phyloP scores from a whole-genome alignment of 2,113 vertebrate genomes.

The Forbesichthys papilliferus region DNA sequence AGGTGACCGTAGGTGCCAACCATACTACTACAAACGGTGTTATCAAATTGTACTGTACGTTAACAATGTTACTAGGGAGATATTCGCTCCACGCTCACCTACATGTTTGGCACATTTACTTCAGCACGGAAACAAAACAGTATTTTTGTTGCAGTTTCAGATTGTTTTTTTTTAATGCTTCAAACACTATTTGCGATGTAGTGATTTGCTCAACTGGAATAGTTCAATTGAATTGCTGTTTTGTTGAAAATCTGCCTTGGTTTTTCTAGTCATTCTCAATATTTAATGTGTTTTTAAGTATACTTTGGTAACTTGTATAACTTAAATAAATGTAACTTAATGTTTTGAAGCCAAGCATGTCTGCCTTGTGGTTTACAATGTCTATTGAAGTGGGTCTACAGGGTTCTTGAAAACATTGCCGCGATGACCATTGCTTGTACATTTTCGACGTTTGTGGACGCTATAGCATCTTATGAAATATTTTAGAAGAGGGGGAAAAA shows the following conservation, averaged over 20 bases:
- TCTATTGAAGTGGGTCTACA: constrained; percentile 47
- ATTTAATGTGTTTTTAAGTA: constrained; percentile 76
- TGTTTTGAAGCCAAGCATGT: constrained; percentile 73
- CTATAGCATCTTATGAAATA: constrained; percentile 49
- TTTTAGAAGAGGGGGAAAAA: constrained; percentile 30
- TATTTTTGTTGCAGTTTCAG: constrained; percentile 39
- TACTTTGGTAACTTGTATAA: constrained; percentile 71
- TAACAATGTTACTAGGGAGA: constrained; percentile 63
- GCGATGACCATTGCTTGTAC: constrained; percentile 62
- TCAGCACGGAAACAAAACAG: constrained; percentile 21
- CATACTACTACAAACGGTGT: constrained; percentile 28
- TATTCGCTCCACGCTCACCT: constrained; percentile 62
- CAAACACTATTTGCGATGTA: constrained; percentile 21
- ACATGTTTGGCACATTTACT: constrained; percentile 56
- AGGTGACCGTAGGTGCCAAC: constrained; percentile 44
- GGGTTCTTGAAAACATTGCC: constrained; percentile 50
- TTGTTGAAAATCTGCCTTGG: constrained; percentile 43
- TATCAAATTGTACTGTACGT: constrained; percentile 54
- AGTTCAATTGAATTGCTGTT: constrained; percentile 33
- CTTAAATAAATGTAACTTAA: constrained; percentile 66
- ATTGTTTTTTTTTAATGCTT: neutral
- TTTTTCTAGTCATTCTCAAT: constrained; percentile 67
- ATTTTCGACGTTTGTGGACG: constrained; percentile 63
- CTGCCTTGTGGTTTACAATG: constrained; percentile 65
- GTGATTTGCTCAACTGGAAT: constrained; percentile 63